Percentiles rank a stretch among this genome's conserved stretches.
phyloP scores from a whole-genome alignment of 2,888 invertebrate genomes.

The Plemyria rubiginata region DNA sequence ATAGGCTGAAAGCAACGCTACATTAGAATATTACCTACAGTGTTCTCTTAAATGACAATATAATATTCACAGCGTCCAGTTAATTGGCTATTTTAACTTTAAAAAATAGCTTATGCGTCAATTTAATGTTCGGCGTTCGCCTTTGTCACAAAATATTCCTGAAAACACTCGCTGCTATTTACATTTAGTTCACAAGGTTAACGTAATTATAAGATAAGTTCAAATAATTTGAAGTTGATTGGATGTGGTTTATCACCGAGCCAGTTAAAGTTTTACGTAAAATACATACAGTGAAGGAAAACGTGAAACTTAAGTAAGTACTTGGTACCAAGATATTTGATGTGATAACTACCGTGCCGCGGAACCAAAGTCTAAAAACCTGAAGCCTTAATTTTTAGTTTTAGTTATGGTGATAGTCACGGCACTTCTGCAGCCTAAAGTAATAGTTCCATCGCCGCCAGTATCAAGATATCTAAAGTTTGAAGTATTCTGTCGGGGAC shows the following conservation, averaged over 20 bases:
- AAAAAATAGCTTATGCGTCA: not conserved
- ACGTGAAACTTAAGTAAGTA: no score
- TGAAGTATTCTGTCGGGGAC: slow-evolving; percentile 22
- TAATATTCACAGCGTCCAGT: not conserved
- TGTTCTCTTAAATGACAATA: not conserved
- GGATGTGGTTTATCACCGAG: not conserved
- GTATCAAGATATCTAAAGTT: slow-evolving; percentile 15
- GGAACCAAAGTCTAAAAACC: no score
- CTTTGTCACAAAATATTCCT: not conserved
- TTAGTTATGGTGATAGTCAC: not conserved
- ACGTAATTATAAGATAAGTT: not conserved
- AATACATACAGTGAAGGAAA: no score
- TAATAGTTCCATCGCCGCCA: slow-evolving; percentile 7
- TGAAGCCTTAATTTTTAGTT: no score
- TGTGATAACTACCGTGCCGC: no score
- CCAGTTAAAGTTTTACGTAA: no score
- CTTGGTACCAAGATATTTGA: no score
- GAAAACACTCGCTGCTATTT: not conserved
- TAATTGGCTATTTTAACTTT: not conserved
- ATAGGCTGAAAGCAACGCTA: not conserved
- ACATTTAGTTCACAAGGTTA: not conserved
- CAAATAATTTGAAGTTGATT: slow-evolving; percentile 1
- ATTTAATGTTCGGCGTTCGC: not conserved
- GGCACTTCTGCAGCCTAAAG: slow-evolving; percentile 3
- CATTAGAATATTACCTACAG: not conserved